Percentiles rank a stretch among this genome's conserved stretches.
These are phyloP conservation scores for Macquaria australasica DNA, from an alignment of 2,113 vertebrate species.

Conservation along the genomic window DNA sequence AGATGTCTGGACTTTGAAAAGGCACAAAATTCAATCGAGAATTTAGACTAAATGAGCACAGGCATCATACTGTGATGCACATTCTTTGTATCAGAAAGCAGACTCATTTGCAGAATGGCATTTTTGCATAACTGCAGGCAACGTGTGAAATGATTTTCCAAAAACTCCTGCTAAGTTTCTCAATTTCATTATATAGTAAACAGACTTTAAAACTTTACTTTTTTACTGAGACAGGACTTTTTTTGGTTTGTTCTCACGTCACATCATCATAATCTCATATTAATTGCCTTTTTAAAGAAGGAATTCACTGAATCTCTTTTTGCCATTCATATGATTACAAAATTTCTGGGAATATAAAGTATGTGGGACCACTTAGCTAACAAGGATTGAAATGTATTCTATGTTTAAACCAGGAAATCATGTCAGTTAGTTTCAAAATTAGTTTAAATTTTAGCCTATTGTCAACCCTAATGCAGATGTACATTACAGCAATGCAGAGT, in stretches of 20 bases:
- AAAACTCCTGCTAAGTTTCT: slow-evolving; percentile 6
- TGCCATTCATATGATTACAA: neutral
- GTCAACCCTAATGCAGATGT: neutral
- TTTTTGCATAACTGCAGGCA: slow-evolving; percentile 18
- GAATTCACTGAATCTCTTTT: neutral
- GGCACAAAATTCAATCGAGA: slow-evolving; percentile 14
- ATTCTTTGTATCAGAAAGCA: slow-evolving; percentile 26
- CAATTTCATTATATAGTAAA: neutral
- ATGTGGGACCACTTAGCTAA: neutral
- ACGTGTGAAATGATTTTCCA: slow-evolving; percentile 1
- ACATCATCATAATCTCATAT: neutral
- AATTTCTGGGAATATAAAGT: neutral
- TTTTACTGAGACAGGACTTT: neutral
- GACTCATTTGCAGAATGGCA: slow-evolving; percentile 26
- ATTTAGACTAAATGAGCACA: slow-evolving; percentile 31
- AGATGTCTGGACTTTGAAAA: slow-evolving; percentile 43
- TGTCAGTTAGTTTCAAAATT: neutral
- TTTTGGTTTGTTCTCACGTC: neutral
- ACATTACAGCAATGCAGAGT: neutral
- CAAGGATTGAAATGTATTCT: neutral
- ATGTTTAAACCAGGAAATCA: neutral
- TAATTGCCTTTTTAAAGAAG: neutral
- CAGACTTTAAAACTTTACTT: neutral
- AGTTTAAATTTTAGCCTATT: neutral
- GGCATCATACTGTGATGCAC: slow-evolving; percentile 20